Conservation (phyloP, 1,140 invertebrate species). For the Bradynema listronoti region DNA sequence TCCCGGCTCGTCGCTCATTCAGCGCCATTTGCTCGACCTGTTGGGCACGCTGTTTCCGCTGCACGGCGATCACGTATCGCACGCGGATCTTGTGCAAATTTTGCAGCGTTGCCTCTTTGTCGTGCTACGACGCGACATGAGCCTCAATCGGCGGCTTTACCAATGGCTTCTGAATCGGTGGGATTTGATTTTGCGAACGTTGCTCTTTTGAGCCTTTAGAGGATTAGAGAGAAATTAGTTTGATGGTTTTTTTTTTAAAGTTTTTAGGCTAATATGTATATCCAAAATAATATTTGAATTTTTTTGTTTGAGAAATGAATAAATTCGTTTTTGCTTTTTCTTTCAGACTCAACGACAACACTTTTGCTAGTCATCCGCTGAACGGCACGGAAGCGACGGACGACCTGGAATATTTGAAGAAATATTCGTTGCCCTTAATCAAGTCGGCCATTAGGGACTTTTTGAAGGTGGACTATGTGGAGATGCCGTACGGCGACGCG, state of each 20-base stretch:
- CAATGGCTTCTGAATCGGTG: slow-evolving; percentile 52
- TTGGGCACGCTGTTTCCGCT: slow-evolving; percentile 77
- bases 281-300: too few species aligned
- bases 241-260: background rate
- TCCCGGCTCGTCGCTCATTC: slow-evolving; percentile 75
- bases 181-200: background rate
- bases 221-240: slow-evolving; percentile 10
- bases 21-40: slow-evolving; percentile 77
- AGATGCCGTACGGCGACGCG: too few species aligned
- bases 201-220: slow-evolving; percentile 11
- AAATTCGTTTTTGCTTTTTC: slow-evolving; percentile 17
- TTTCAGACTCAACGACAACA: slow-evolving; percentile 28
- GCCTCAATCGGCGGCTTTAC: slow-evolving; percentile 69
- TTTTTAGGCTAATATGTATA: background rate
- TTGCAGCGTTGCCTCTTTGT: slow-evolving; percentile 74
- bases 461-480: slow-evolving; percentile 57
- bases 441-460: slow-evolving; percentile 61
- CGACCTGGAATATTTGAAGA: slow-evolving; percentile 67
- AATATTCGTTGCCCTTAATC: slow-evolving; percentile 66
- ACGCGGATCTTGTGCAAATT: slow-evolving; percentile 70
- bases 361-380: slow-evolving; percentile 38
- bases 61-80: slow-evolving; percentile 71
- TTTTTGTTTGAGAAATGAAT: background rate
- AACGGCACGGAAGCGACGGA: slow-evolving; percentile 43
- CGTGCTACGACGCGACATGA: slow-evolving; percentile 80